Percentiles rank a stretch among this genome's conserved stretches.
phyloP scores from a whole-genome alignment of 2,797 vertebrate species.

The Onychomys torridus region DNA sequence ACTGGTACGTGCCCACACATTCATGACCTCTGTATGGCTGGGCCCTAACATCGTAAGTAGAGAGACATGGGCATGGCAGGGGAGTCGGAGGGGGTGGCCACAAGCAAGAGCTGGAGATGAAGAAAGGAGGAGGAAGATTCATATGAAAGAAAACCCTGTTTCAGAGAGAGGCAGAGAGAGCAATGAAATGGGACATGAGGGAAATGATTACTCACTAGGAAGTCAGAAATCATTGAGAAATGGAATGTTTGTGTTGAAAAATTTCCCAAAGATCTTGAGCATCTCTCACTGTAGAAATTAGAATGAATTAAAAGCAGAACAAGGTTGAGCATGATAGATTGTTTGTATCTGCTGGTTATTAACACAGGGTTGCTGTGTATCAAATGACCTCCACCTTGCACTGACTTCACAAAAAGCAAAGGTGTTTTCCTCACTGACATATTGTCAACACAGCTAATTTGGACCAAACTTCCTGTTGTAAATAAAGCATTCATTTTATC shows the following conservation, averaged over 20 bases:
- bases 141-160: neutral
- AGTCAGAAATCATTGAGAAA: neutral
- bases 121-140: too few species aligned
- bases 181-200: neutral
- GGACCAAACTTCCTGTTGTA: neutral
- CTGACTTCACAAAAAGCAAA: neutral
- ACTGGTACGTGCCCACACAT: neutral
- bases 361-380: neutral
- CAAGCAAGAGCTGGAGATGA: neutral
- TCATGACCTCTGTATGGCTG: too few species aligned
- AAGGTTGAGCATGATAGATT: neutral
- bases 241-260: neutral
- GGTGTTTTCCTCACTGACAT: neutral
- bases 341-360: neutral
- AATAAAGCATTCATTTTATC: neutral
- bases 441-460: neutral
- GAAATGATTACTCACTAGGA: neutral
- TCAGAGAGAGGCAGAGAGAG: neutral
- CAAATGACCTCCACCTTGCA: neutral
- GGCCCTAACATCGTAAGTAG: neutral
- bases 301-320: neutral
- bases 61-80: neutral
- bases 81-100: neutral
- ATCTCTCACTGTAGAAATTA: neutral
- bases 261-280: neutral